Conservation (phyloP, 1,140 invertebrate genomes). For the Papilio helenus region DNA sequence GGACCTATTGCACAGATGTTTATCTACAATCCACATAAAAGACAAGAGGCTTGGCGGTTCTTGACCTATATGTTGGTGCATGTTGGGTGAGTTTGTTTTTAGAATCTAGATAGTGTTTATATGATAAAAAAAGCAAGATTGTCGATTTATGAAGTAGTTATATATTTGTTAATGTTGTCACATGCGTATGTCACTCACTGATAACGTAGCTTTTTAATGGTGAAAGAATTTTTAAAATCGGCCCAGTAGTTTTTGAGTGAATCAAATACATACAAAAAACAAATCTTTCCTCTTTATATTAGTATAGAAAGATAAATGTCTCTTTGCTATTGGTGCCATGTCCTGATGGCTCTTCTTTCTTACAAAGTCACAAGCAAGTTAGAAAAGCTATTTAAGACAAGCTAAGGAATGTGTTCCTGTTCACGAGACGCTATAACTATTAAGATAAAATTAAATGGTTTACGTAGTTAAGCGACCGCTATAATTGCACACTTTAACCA, state of each 20-base stretch:
- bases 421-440: background rate
- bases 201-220: too few species aligned
- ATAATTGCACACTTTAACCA: background rate
- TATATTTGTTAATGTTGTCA: too few species aligned
- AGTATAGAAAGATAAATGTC: too few species aligned
- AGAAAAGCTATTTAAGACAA: background rate
- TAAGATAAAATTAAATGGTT: conserved; percentile 5
- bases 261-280: too few species aligned
- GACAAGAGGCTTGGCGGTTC: conserved; percentile 96
- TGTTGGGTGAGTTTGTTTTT: conserved; percentile 88
- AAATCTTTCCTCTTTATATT: too few species aligned
- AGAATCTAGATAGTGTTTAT: too few species aligned
- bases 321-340: too few species aligned
- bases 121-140: too few species aligned
- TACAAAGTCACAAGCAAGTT: background rate
- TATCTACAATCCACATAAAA: conserved; percentile 95
- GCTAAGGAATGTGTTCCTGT: background rate
- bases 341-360: background rate
- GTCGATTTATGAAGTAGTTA: too few species aligned
- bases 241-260: too few species aligned
- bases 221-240: too few species aligned
- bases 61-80: conserved; percentile 98
- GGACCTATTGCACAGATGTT: conserved; percentile 91
- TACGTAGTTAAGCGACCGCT: background rate
- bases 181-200: too few species aligned